phyloP scores from a whole-genome alignment of 2,113 vertebrate species.

The Clarias magur region DNA sequence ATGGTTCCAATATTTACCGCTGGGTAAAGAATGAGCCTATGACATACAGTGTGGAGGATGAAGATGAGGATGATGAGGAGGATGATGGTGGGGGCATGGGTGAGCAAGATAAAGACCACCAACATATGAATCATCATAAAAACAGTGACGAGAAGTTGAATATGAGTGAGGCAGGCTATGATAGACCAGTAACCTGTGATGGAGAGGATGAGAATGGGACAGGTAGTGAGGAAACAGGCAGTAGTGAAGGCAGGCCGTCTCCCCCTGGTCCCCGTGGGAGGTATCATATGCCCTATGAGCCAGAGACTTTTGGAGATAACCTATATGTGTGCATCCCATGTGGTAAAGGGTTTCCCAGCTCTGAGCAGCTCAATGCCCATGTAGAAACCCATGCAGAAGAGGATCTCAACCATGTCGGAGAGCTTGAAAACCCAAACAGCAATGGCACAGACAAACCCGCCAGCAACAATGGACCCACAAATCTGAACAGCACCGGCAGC shows the following conservation, averaged over 20 bases:
- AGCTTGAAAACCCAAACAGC: constrained; percentile 71
- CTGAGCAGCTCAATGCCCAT: constrained; percentile 97
- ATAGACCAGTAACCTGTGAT: constrained; percentile 71
- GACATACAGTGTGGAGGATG: constrained; percentile 81
- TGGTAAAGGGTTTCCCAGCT: constrained; percentile 97
- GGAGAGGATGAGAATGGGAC: constrained; percentile 85
- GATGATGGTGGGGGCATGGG: constrained; percentile 81
- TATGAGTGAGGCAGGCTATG: constrained; percentile 63
- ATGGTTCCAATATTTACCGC: constrained; percentile 78
- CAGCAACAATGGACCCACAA: constrained; percentile 61
- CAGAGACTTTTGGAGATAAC: constrained; percentile 96
- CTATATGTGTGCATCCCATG: constrained; percentile 98
- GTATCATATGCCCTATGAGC: constrained; percentile 92
- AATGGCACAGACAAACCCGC: constrained; percentile 58
- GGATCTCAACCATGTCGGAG: constrained; percentile 82
- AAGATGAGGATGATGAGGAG: constrained; percentile 80
- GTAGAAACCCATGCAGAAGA: constrained; percentile 98
- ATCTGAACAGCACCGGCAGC: constrained; percentile 57
- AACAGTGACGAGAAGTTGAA: constrained; percentile 68
- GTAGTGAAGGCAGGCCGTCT: constrained; percentile 89
- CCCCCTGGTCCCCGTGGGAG: constrained; percentile 82
- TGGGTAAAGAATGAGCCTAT: constrained; percentile 95
- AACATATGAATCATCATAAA: constrained; percentile 70
- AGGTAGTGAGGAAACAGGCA: constrained; percentile 92
- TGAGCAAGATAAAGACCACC: constrained; percentile 63